phyloP scores from a whole-genome alignment of 1,140 invertebrate genomes.

The Nylanderia fulva region DNA sequence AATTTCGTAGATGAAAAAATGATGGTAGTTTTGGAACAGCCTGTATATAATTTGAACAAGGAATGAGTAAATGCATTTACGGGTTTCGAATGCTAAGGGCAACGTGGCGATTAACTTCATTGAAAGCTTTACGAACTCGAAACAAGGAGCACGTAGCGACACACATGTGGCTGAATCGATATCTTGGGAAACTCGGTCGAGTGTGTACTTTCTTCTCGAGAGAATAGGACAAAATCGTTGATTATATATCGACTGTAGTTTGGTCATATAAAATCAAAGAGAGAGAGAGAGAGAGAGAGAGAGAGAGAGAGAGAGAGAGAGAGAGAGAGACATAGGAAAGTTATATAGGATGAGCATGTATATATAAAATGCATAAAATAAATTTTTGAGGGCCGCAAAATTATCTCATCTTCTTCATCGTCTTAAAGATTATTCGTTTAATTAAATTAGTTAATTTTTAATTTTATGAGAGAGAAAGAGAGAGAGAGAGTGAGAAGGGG shows the following conservation, averaged over 20 bases:
- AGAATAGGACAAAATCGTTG: constrained; percentile 53
- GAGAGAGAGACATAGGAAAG: no score
- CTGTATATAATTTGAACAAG: not conserved
- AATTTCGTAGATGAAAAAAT: not conserved
- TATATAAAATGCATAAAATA: constrained; percentile 34
- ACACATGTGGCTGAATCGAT: constrained; percentile 57
- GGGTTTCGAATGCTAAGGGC: constrained; percentile 37
- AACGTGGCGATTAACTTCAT: constrained; percentile 44
- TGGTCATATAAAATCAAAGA: constrained; percentile 21
- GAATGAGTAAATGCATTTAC: constrained; percentile 11
- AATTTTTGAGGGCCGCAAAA: constrained; percentile 21
- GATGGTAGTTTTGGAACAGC: not conserved
- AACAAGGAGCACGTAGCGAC: constrained; percentile 50
- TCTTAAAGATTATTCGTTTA: not conserved
- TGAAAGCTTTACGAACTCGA: constrained; percentile 42
- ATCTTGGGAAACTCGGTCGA: constrained; percentile 61
- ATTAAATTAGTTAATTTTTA: no score
- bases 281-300: no score
- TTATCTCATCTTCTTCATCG: not conserved
- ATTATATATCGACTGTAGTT: constrained; percentile 44
- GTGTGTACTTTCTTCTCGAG: constrained; percentile 45
- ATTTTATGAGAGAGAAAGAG: no score
- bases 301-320: no score
- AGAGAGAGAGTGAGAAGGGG: no score
- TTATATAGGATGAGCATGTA: not conserved